Evolutionary conservation across 2,113 vertebrate genomes (phyloP).

Genomic region (Periophthalmodon schlosseri): DNA sequence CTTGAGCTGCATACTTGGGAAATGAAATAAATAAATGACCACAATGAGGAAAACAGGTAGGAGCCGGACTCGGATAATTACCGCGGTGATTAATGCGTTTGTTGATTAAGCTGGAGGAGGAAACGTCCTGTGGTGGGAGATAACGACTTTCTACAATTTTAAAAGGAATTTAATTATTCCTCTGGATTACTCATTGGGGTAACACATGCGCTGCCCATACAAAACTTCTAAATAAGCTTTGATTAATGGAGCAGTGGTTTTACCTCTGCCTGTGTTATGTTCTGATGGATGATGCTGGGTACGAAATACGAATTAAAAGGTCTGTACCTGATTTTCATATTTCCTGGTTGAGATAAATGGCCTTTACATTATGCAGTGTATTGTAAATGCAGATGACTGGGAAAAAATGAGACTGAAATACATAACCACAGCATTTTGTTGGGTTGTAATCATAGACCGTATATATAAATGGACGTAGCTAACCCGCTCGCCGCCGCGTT

Average conservation of each 20-base stretch:
- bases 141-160: background rate
- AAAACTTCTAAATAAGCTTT: background rate
- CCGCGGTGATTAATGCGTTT: slow-evolving; percentile 7
- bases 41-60: background rate
- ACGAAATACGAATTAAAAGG: background rate
- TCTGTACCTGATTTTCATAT: too few relatives aligned
- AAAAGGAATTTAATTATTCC: background rate
- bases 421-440: too few relatives aligned
- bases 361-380: too few relatives aligned
- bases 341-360: too few relatives aligned
- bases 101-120: background rate
- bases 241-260: background rate
- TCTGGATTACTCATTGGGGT: background rate
- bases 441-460: too few relatives aligned
- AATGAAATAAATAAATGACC: background rate
- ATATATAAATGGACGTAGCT: too few relatives aligned
- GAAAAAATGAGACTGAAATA: too few relatives aligned
- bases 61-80: slow-evolving; percentile 1
- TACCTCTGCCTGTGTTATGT: background rate
- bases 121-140: background rate
- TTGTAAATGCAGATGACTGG: too few relatives aligned
- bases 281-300: background rate
- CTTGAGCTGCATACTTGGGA: background rate
- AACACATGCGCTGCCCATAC: background rate
- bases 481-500: too few relatives aligned